Evolutionary conservation across 2,888 invertebrate species (phyloP), one percentile per base, ranked within the genome.

Genomic region (Leucoptera coffeella): DNA sequence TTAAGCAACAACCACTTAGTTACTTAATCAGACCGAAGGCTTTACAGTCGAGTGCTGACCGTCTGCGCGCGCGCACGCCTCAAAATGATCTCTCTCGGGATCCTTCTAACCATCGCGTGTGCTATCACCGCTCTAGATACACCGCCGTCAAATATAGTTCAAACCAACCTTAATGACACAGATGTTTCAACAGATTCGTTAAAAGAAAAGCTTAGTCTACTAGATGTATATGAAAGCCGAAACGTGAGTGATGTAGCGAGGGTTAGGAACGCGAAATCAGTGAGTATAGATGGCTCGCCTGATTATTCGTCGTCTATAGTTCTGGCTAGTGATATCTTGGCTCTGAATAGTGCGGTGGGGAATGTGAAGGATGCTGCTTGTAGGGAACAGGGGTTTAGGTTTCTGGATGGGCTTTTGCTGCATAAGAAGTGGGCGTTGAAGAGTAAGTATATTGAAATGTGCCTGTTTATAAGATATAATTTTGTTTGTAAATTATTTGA

Each of bases 341-440:
- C 72, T 1, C 43, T 77, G 8, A 56, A 60, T 3, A 59, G 62
- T 38, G 72, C 72, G 13, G 50, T 75, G 20, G 55, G 61, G 7
- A 59, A 57, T 31, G 57, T 75, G 19, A 47, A 62, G 32, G 65
- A 69, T 28, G 47, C 48, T 15, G 38, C 47, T 2, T 77, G 76
- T 43, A 54, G 67, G 29, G 59, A 65, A 22, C 74, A 76, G 29
- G 73, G 67, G 1, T 56, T 58, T 32, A 47, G 51, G 28, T 64
- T 73, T 22, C 39, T 75, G 32, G 57, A 69, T 38, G 72, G 71
- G 29, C 43, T 75, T 30, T 48, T 65, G 8, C 42, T 49, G 41
- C 69, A 72, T 36, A 69, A 72, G 38, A 50, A 64, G 49, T 75
- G 75, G 74, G 74, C 76, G n/a, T 44, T 75, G 35, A 62, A 73